Conservation (phyloP, 2,888 invertebrate species). For the Nebria salina region DNA sequence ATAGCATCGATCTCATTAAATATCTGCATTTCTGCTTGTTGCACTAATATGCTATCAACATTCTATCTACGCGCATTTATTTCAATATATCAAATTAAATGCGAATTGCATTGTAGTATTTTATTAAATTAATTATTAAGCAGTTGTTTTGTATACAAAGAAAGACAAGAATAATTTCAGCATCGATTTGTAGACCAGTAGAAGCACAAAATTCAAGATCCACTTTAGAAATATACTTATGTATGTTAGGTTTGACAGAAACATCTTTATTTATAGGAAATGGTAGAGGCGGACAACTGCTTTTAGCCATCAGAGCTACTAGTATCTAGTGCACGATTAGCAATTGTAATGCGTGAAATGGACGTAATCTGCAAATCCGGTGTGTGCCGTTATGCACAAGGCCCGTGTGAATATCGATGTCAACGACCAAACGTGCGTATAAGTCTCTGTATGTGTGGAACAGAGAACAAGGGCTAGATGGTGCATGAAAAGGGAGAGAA, state of each 20-base stretch:
- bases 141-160: no score
- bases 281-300: slow-evolving; percentile 53
- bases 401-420: slow-evolving; percentile 54
- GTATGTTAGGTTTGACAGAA: not conserved
- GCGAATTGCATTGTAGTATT: no score
- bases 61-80: no score
- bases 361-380: slow-evolving; percentile 58
- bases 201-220: no score
- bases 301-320: slow-evolving; percentile 14
- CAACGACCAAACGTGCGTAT: slow-evolving; percentile 19
- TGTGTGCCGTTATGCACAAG: slow-evolving; percentile 48
- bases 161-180: no score
- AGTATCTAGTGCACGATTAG: slow-evolving; percentile 53
- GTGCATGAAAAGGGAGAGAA: slow-evolving; percentile 5
- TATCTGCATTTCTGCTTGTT: not conserved
- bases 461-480: not conserved
- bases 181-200: no score
- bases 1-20: not conserved
- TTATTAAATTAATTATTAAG: no score
- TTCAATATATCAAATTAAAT: no score
- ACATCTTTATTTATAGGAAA: slow-evolving; percentile 54
- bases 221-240: not conserved
- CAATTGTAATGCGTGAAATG: slow-evolving; percentile 60
- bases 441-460: not conserved
- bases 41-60: no score